phyloP scores from a whole-genome alignment of 2,797 vertebrate genomes.

The Eupleurogrammus muticus region DNA sequence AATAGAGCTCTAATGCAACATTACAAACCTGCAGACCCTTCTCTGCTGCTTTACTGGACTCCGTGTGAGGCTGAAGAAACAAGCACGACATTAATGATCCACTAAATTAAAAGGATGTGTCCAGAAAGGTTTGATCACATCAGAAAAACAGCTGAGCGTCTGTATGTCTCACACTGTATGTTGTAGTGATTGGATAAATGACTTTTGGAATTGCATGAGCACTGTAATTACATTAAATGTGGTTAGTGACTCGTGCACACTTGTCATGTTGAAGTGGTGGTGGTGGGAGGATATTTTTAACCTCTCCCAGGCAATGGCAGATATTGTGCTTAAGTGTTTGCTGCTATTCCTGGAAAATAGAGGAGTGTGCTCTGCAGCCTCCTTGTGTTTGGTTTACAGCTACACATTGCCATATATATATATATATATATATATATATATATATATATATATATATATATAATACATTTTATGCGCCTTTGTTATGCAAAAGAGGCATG shows the following conservation, averaged over 20 bases:
- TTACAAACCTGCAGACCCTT: constrained; percentile 49
- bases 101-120: constrained; percentile 61
- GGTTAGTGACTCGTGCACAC: constrained; percentile 44
- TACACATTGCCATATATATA: constrained; percentile 62
- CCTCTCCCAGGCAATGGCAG: constrained; percentile 31
- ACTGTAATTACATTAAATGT: constrained; percentile 53
- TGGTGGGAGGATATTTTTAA: constrained; percentile 63
- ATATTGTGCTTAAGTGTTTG: constrained; percentile 32
- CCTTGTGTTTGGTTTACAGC: constrained; percentile 60
- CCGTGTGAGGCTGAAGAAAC: constrained; percentile 39
- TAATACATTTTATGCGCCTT: constrained; percentile 77
- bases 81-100: constrained; percentile 52
- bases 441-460: too few species aligned
- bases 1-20: constrained; percentile 70
- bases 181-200: constrained; percentile 44
- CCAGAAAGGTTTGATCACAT: constrained; percentile 50
- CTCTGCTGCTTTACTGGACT: constrained; percentile 47
- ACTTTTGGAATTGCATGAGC: constrained; percentile 43
- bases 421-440: too few species aligned
- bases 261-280: constrained; percentile 35
- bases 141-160: constrained; percentile 19
- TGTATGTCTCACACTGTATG: constrained; percentile 20
- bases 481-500: constrained; percentile 80
- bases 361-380: constrained; percentile 29
- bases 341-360: constrained; percentile 52